A percentile compares a stretch with the other conserved stretches of the same genome.
Conservation (phyloP, 2,113 vertebrate genomes). For the Lophius piscatorius region DNA sequence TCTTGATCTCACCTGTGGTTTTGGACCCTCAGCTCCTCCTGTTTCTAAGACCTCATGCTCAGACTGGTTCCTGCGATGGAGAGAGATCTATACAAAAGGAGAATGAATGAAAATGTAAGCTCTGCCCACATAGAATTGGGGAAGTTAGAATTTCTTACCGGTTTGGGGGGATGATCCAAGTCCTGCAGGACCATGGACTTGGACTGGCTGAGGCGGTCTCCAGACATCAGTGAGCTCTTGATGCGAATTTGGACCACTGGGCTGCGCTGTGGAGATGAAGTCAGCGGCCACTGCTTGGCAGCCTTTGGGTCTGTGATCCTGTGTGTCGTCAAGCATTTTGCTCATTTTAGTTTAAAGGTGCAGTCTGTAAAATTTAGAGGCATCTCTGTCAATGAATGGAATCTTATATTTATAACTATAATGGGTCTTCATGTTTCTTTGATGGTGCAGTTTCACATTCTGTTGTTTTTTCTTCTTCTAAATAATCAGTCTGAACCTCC, state of each 20-base stretch:
- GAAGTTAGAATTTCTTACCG: constrained; percentile 44
- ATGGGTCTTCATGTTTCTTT: too few relatives aligned
- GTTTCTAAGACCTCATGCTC: constrained; percentile 83
- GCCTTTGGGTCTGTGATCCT: constrained; percentile 64
- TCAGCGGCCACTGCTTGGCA: constrained; percentile 21
- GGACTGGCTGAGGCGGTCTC: constrained; percentile 78
- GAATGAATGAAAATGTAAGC: neutral
- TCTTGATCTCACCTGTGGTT: constrained; percentile 74
- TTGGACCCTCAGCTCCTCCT: constrained; percentile 48
- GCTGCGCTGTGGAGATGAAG: constrained; percentile 33
- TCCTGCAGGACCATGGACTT: constrained; percentile 80
- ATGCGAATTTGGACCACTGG: constrained; percentile 65
- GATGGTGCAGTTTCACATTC: too few relatives aligned
- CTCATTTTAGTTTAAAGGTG: too few relatives aligned
- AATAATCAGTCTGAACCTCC: too few relatives aligned
- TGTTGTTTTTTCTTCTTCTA: too few relatives aligned
- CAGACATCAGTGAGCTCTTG: constrained; percentile 52
- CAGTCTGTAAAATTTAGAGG: too few relatives aligned
- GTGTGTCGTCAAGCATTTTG: neutral
- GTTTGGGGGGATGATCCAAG: constrained; percentile 57
- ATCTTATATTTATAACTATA: too few relatives aligned
- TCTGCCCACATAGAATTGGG: neutral
- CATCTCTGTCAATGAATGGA: too few relatives aligned
- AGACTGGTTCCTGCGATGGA: constrained; percentile 92
- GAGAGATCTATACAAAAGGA: constrained; percentile 77